Evolutionary conservation across 2,797 vertebrate species (phyloP).

Genomic region (Gymnothorax reevesii): DNA sequence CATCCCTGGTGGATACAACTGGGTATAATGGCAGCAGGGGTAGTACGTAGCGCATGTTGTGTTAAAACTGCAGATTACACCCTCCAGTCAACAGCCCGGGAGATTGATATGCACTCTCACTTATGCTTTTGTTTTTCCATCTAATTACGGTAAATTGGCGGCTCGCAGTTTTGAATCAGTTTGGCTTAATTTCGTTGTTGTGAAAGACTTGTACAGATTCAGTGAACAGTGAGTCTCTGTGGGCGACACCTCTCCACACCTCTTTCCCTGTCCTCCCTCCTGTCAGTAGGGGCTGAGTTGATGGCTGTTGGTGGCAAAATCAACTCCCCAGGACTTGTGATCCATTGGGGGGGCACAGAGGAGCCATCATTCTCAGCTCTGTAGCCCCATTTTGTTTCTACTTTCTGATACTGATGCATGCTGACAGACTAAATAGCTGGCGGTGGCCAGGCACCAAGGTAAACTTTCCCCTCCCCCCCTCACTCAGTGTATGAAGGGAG

Average conservation of each 20-base stretch:
- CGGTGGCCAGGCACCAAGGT: constrained; percentile 39
- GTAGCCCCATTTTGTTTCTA: constrained; percentile 48
- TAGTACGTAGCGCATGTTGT: constrained; percentile 40
- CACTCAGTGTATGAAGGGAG: constrained; percentile 19
- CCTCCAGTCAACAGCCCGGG: constrained; percentile 44
- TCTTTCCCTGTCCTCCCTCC: constrained; percentile 17
- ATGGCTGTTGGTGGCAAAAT: constrained; percentile 8
- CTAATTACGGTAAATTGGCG: constrained; percentile 45
- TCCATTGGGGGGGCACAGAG: constrained; percentile 43
- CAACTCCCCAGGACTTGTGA: constrained; percentile 44
- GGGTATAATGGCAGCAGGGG: constrained; percentile 15
- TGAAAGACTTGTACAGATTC: constrained; percentile 9
- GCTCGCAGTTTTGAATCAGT: constrained; percentile 38
- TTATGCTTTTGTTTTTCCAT: constrained; percentile 50
- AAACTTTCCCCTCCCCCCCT: constrained; percentile 24
- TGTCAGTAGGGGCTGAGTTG: constrained; percentile 6
- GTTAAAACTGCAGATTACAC: constrained; percentile 51
- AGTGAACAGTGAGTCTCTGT: constrained; percentile 34
- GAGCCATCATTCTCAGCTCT: constrained; percentile 62
- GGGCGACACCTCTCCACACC: constrained; percentile 11
- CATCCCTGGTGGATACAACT: constrained; percentile 7
- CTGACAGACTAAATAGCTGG: constrained; percentile 52
- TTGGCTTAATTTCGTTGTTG: constrained; percentile 35
- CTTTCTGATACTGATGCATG: constrained; percentile 47
- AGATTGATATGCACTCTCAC: constrained; percentile 60